phyloP scores from a whole-genome alignment of 2,113 vertebrate species.

The Tragulus kanchil region DNA sequence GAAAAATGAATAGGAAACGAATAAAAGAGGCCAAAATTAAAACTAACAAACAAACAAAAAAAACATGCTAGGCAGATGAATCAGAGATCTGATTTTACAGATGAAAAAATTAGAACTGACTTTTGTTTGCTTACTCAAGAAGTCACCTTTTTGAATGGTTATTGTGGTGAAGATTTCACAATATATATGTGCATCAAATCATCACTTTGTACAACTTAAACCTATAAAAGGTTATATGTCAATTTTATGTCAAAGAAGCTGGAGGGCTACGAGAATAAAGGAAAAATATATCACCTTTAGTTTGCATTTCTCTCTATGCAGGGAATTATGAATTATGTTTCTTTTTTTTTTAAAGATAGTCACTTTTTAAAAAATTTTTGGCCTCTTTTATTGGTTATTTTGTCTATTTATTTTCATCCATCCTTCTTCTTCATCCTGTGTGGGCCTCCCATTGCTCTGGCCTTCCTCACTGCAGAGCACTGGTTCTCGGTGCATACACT shows the following conservation, averaged over 20 bases:
- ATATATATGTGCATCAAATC: background rate
- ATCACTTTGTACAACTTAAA: background rate
- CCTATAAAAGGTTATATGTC: background rate
- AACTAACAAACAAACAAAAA: background rate
- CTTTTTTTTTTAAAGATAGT: too few species aligned
- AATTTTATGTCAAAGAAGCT: background rate
- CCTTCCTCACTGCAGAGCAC: too few species aligned
- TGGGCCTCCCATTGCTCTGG: too few species aligned
- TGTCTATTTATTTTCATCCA: too few species aligned
- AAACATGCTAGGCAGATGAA: background rate
- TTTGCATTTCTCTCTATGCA: background rate
- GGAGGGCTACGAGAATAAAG: background rate
- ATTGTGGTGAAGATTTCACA: background rate
- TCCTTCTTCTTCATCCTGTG: too few species aligned
- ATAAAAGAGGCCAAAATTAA: too few species aligned
- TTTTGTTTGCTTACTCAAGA: background rate
- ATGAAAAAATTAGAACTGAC: background rate
- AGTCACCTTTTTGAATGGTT: background rate
- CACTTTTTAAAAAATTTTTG: too few species aligned
- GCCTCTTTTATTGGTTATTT: too few species aligned
- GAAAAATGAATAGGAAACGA: too few species aligned
- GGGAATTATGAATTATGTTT: background rate
- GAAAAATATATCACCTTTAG: background rate
- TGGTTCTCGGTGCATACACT: too few species aligned
- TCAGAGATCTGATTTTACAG: background rate